Conservation (phyloP, 2,888 invertebrate species). For the Cataglyphis albicans region DNA sequence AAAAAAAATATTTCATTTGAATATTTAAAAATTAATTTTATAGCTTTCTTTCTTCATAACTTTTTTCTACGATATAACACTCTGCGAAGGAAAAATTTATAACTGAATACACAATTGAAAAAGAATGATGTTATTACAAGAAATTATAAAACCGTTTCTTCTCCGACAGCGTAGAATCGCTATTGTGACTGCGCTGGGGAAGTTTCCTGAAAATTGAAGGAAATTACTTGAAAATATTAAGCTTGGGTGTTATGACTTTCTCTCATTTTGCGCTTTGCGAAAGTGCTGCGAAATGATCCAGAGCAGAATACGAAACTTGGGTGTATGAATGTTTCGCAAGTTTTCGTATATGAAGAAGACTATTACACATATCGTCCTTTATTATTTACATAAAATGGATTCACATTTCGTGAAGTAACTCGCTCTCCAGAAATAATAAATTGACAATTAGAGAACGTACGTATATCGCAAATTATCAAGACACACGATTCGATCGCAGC, state of each 20-base stretch:
- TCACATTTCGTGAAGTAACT: neutral
- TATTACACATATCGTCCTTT: neutral
- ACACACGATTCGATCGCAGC: neutral
- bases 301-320: neutral
- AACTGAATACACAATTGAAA: conserved; percentile 7
- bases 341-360: neutral
- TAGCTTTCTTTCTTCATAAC: neutral
- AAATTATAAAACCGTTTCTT: conserved; percentile 18
- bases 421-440: conserved; percentile 4
- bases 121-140: neutral
- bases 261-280: neutral
- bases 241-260: conserved; percentile 44
- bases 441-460: neutral
- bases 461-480: neutral
- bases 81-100: neutral
- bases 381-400: neutral
- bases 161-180: neutral
- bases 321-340: neutral
- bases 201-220: conserved; percentile 61
- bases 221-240: conserved; percentile 52
- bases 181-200: conserved; percentile 31
- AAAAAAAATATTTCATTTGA: neutral
- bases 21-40: neutral
- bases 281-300: conserved; percentile 4
- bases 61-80: neutral